Base-by-base conservation (phyloP, 1,140 invertebrate genomes). In the Teleogryllus occipitalis region DNA sequence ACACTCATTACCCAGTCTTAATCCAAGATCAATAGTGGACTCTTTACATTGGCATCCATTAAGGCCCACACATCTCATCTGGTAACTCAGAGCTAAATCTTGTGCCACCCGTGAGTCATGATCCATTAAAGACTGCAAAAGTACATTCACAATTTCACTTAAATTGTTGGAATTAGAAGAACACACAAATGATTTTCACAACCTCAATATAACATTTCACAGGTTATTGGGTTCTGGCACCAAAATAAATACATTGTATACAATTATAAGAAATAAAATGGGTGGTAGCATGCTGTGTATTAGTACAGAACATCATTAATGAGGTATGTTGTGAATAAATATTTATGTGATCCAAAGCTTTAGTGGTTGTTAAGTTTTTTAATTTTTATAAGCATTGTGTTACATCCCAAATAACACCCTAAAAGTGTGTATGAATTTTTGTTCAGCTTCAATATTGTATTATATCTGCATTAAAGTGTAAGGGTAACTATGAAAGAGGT, bases 51-150 rank as follows among this genome's bases (percentile, higher is more conserved):
- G 54, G 18, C 10, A 65, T 74, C 27, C 0, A n/a, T 7, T 46
- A 22, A 47, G n/a, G 18, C 46, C 21, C 14, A n/a, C 12, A 27
- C 27, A 21, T 74, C 75, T 48, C 80, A 78, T 65, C 27, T 18
- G n/a, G 77, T 81, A 82, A 18, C 48, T 46, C 18, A 84, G 83
- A 0, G 87, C 85, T 80, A 92, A 83, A 76, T 89, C 87, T 46
- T 86, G 83, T 6, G 87, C 86, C 72, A 92, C 83, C 83, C 88
- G 88, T 49, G 88, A 88, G 10, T 88, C 90, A 83, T 92, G 89
- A 81, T 92, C 89, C 82, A 92, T 89, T 46, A 92, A 86, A 14
- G 88, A 87, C 89, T 92, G 87, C 21, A 84, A 84, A 81, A 47
- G 27, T 76, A 8, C n/a, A 21, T 21, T 4, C 22, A 78, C 15